These are phyloP conservation scores for Parazoanthus swiftii DNA, from an alignment of 92 coral and sea anemone genomes.

Conservation along the genomic window DNA sequence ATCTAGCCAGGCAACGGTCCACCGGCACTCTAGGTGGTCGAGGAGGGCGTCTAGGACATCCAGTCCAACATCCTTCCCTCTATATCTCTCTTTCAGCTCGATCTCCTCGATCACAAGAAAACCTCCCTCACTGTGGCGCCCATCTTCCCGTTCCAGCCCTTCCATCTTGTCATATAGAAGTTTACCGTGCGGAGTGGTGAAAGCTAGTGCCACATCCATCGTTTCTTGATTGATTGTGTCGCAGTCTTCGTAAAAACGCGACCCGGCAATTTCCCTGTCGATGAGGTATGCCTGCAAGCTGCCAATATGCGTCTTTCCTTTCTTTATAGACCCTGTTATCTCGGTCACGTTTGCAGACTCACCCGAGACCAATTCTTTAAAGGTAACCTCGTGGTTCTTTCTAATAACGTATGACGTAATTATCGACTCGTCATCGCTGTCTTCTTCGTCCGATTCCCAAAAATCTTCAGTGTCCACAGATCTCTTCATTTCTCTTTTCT, in stretches of 20 bases:
- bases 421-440: too few species aligned
- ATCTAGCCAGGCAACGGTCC: neutral
- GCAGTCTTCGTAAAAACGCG: neutral
- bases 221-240: neutral
- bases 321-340: too few species aligned
- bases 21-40: neutral
- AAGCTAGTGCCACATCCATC: neutral
- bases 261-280: neutral
- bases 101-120: neutral
- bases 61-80: neutral
- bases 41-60: neutral
- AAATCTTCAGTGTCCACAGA: too few species aligned
- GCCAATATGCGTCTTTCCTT: neutral
- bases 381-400: too few species aligned
- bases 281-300: neutral
- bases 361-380: too few species aligned
- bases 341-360: too few species aligned
- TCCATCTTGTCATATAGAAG: neutral
- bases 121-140: neutral
- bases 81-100: neutral
- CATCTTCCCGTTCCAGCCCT: neutral
- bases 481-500: too few species aligned
- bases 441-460: too few species aligned
- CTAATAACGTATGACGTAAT: too few species aligned
- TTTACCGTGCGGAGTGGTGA: neutral